phyloP scores from a whole-genome alignment of 2,113 vertebrate genomes.

The Brevimyrus niger region DNA sequence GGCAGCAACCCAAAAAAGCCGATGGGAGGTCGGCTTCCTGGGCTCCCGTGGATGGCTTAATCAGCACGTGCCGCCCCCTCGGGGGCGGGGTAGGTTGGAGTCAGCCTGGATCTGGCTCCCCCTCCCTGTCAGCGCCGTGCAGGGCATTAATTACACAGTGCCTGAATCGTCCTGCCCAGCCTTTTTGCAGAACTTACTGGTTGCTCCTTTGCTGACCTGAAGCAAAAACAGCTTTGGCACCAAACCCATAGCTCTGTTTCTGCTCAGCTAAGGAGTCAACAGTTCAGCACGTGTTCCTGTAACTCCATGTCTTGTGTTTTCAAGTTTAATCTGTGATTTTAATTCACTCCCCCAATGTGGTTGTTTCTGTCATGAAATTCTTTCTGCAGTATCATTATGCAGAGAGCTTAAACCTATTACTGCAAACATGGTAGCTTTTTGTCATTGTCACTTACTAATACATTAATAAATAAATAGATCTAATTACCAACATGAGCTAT shows the following conservation, averaged over 20 bases:
- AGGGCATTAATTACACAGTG: background rate
- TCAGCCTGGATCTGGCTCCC: conserved; percentile 1
- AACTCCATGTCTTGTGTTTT: background rate
- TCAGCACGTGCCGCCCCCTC: background rate
- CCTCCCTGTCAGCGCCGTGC: background rate
- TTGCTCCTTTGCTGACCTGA: background rate
- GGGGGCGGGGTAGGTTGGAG: no score
- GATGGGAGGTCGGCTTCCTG: background rate
- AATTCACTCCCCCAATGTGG: background rate
- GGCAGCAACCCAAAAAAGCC: background rate
- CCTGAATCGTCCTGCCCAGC: background rate
- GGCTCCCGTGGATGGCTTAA: background rate
- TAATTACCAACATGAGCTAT: conserved; percentile 28
- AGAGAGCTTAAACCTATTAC: conserved; percentile 7
- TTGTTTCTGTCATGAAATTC: conserved; percentile 3
- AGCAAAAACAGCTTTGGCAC: background rate
- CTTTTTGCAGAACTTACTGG: background rate
- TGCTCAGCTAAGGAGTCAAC: background rate
- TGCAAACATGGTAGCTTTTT: conserved; percentile 28
- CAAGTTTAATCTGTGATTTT: background rate
- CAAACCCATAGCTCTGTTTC: background rate
- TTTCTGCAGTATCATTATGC: background rate
- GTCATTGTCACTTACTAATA: conserved; percentile 33
- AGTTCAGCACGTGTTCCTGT: background rate
- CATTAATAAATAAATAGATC: conserved; percentile 25